Conservation (phyloP, 1,140 invertebrate species). For the Magallana angulata region DNA sequence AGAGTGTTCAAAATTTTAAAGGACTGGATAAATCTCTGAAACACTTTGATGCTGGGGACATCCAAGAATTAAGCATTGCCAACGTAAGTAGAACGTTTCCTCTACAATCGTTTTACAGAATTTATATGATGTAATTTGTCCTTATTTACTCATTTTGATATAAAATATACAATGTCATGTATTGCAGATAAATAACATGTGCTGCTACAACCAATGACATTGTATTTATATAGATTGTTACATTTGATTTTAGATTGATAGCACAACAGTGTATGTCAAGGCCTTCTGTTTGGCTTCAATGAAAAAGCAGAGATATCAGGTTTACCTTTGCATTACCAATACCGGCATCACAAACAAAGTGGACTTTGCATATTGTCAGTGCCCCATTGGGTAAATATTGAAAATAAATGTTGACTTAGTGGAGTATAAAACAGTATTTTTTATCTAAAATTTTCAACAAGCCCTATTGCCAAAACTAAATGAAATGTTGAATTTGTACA, state of each 20-base stretch:
- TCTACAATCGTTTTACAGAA: neutral
- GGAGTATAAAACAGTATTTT: neutral
- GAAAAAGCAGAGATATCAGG: slow-evolving; percentile 44
- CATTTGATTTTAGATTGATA: slow-evolving; percentile 21
- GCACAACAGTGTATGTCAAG: slow-evolving; percentile 25
- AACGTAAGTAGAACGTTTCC: neutral
- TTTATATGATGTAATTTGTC: neutral
- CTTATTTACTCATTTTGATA: neutral
- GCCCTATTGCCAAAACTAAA: too few species aligned
- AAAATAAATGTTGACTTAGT: too few species aligned
- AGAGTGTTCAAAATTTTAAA: slow-evolving; percentile 43
- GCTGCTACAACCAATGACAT: neutral
- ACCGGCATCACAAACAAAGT: neutral
- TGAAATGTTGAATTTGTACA: too few species aligned
- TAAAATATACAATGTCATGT: neutral
- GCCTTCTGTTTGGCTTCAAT: slow-evolving; percentile 41
- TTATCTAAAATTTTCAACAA: neutral
- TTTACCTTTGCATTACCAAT: slow-evolving; percentile 27
- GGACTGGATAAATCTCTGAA: slow-evolving; percentile 46
- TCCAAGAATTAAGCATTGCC: neutral
- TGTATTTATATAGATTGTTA: slow-evolving; percentile 4
- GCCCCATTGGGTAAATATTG: slow-evolving; percentile 37
- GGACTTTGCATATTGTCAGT: slow-evolving; percentile 45
- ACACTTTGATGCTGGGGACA: slow-evolving; percentile 47
- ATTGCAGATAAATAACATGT: neutral